A percentile compares a stretch with the other conserved stretches of the same genome.
phyloP scores from a whole-genome alignment of 1,140 invertebrate species.

The Dryas iulia region DNA sequence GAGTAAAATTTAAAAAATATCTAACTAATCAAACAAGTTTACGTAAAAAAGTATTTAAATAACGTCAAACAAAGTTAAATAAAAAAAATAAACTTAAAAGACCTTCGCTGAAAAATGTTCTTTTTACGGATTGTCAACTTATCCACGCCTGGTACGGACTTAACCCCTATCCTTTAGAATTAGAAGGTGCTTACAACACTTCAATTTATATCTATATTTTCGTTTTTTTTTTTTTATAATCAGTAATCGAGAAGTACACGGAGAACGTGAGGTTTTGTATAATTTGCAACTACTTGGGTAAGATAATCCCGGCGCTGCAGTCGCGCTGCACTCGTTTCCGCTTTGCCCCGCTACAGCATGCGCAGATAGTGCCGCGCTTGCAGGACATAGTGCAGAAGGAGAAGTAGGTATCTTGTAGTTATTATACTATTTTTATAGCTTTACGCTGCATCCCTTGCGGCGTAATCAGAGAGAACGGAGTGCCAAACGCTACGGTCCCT shows the following conservation, averaged over 20 bases:
- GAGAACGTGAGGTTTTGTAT: slow-evolving; percentile 99
- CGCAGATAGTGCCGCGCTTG: slow-evolving; percentile 95
- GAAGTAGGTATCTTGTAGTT: slow-evolving; percentile 68
- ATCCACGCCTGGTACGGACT: too few species aligned
- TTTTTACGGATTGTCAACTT: too few species aligned
- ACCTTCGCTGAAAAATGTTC: too few species aligned
- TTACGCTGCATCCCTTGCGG: background rate
- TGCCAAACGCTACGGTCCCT: too few species aligned
- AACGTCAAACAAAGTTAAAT: too few species aligned
- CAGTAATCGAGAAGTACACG: slow-evolving; percentile 99
- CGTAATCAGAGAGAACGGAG: too few species aligned
- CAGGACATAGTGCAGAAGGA: slow-evolving; percentile 93
- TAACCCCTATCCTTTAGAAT: too few species aligned
- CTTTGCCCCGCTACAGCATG: slow-evolving; percentile 93
- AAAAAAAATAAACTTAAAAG: too few species aligned
- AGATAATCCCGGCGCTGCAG: slow-evolving; percentile 99
- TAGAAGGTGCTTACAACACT: too few species aligned
- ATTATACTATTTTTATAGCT: background rate
- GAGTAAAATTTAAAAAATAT: background rate
- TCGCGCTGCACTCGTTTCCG: slow-evolving; percentile 98
- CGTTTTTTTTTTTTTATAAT: background rate
- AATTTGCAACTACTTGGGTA: slow-evolving; percentile 99
- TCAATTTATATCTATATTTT: too few species aligned
- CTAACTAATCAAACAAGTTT: too few species aligned
- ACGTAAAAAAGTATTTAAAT: too few species aligned